A percentile compares a stretch with the other conserved stretches of the same genome.
Conservation (phyloP, 2,797 vertebrate genomes). For the Tragelaphus eurycerus region DNA sequence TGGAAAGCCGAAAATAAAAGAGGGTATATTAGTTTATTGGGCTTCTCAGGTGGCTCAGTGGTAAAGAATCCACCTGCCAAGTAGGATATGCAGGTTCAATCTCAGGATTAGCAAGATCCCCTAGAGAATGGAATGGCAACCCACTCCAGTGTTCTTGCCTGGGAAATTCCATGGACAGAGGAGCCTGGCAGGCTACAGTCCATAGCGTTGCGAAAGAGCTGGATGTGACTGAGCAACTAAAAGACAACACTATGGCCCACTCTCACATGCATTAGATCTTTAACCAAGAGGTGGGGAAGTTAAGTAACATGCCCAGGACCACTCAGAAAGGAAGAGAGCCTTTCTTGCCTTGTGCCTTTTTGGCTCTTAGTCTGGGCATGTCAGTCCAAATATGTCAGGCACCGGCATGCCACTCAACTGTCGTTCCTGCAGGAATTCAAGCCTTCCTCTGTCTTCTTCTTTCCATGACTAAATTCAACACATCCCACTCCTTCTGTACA, state of each 20-base stretch:
- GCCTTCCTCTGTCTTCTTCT: neutral
- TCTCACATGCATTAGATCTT: neutral
- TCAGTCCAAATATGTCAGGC: neutral
- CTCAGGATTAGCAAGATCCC: neutral
- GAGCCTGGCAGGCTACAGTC: neutral
- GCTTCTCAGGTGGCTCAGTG: neutral
- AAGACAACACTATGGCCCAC: neutral
- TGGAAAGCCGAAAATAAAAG: neutral
- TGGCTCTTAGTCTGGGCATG: neutral
- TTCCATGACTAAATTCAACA: neutral
- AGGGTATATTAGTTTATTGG: neutral
- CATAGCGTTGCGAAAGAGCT: fast-evolving
- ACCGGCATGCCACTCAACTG: neutral
- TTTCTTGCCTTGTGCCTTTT: neutral
- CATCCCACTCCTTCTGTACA: neutral
- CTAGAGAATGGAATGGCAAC: neutral
- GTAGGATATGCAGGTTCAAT: neutral
- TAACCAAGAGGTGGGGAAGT: neutral
- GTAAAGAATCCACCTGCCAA: neutral
- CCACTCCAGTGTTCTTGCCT: neutral
- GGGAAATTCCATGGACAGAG: neutral
- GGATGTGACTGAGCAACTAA: neutral
- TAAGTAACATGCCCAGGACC: neutral
- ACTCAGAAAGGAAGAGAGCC: neutral
- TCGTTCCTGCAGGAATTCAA: neutral